phyloP scores from a whole-genome alignment of 2,113 vertebrate species.

The Microtus ochrogaster region DNA sequence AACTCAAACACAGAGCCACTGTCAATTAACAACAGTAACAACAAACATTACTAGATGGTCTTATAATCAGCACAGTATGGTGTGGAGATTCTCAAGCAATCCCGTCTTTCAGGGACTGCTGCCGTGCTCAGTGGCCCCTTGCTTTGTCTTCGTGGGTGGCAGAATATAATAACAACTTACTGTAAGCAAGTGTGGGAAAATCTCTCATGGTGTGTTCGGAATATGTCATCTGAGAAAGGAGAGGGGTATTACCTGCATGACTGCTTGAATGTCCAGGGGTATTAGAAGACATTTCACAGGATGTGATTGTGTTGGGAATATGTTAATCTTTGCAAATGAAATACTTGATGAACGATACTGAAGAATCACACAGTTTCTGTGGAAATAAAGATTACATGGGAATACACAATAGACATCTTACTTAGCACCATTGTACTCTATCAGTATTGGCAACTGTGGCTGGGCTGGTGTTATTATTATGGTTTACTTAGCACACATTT shows the following conservation, averaged over 20 bases:
- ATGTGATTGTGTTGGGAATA: neutral
- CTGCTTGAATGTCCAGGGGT: neutral
- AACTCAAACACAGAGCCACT: fast-evolving
- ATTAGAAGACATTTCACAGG: neutral
- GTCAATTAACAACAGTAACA: neutral
- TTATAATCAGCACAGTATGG: neutral
- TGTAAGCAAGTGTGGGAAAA: neutral
- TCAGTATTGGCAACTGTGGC: neutral
- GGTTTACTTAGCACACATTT: neutral
- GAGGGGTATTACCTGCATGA: neutral
- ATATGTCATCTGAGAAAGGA: neutral
- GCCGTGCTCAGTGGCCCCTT: neutral
- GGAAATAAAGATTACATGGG: neutral
- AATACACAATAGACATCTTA: neutral
- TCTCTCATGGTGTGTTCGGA: neutral
- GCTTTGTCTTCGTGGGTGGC: neutral
- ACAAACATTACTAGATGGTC: neutral
- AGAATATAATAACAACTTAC: neutral
- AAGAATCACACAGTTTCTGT: neutral
- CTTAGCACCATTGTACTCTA: neutral
- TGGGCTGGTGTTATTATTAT: neutral
- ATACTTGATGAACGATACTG: neutral
- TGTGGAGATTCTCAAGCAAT: neutral
- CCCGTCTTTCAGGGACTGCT: neutral
- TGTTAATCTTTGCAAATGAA: neutral